Evolutionary conservation across 2,888 invertebrate genomes (phyloP).

Genomic region (Holacanthella duospinosa): DNA sequence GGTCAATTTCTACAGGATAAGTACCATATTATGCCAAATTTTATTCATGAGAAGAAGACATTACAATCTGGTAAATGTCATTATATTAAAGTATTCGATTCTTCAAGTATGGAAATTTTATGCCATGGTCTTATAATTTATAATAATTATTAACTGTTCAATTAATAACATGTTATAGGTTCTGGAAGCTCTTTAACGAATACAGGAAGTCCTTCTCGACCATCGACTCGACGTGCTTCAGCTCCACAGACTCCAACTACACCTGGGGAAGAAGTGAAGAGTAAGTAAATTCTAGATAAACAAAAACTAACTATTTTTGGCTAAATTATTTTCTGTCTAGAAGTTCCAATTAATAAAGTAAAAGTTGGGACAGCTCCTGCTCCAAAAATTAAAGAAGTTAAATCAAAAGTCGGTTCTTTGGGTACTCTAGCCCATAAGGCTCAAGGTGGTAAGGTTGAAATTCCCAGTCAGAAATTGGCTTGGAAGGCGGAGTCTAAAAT

Average conservation of each 20-base stretch:
- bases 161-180: too few species aligned
- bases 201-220: background rate
- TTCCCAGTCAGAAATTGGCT: conserved; percentile 75
- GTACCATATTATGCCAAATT: too few species aligned
- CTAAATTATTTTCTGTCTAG: conserved; percentile 43
- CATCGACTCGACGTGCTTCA: conserved; percentile 4
- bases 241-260: background rate
- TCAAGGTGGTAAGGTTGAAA: conserved; percentile 68
- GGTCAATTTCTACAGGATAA: too few species aligned
- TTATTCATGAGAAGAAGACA: too few species aligned
- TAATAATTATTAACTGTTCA: too few species aligned
- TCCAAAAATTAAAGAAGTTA: conserved; percentile 81
- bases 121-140: too few species aligned
- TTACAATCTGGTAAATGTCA: too few species aligned
- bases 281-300: background rate
- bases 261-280: background rate
- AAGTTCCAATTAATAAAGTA: conserved; percentile 84
- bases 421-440: conserved; percentile 8
- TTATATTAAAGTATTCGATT: too few species aligned
- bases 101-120: too few species aligned
- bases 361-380: conserved; percentile 86
- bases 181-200: background rate
- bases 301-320: background rate
- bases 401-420: conserved; percentile 55
- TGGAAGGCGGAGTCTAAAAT: conserved; percentile 75